Evolutionary conservation across 2,888 invertebrate genomes (phyloP), one percentile per base, ranked within the genome.

Genomic region (Aspidiotus rigidus): DNA sequence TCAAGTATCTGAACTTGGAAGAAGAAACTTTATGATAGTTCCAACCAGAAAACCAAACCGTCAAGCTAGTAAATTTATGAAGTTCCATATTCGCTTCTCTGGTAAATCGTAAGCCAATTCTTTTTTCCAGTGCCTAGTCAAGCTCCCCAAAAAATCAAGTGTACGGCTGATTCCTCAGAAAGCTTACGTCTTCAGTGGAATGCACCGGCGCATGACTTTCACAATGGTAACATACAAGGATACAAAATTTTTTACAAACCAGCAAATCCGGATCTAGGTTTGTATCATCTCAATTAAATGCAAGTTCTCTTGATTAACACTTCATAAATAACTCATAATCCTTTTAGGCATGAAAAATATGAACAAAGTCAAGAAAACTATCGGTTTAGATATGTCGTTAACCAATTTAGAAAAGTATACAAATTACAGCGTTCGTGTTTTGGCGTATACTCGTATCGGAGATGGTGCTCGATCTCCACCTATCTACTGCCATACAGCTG

Each of bases 391-490:
- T 76, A 90, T 89, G 3, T 57, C 67, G 60, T 9, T 67, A 9
- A 44, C 49, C 39, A 67, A 67, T 60, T 80, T 93, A 69, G 85
- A 87, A 76, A 90, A 90, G 77, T 91, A 86, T 77, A 89, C 91
- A 64, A 93, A 93, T 81, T 93, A 93, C 79, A 92, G 91, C 55
- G 82, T 93, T 70, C 86, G 90, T 76, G 88, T 92, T 7, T 79
- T 90, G 76, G 92, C 92, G 1, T 92, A 86, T 77, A 93, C 93
- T 0, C 84, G 86, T 70, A 89, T 88, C 7, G 93, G 93, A 0
- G 92, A 93, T 76, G 93, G 93, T 49, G 84, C 87, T 70, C 80
- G 89, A 71, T 89, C 90, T 76, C 79, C 83, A 54, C 84, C 90
- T 6, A 83, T 90, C 73, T 88, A 84, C 79, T 90, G 93, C 77